Percentiles rank a stretch among this genome's conserved stretches.
These are phyloP conservation scores for Rhadina sibilatrix DNA, from an alignment of 2,113 vertebrate genomes.

Conservation along the genomic window DNA sequence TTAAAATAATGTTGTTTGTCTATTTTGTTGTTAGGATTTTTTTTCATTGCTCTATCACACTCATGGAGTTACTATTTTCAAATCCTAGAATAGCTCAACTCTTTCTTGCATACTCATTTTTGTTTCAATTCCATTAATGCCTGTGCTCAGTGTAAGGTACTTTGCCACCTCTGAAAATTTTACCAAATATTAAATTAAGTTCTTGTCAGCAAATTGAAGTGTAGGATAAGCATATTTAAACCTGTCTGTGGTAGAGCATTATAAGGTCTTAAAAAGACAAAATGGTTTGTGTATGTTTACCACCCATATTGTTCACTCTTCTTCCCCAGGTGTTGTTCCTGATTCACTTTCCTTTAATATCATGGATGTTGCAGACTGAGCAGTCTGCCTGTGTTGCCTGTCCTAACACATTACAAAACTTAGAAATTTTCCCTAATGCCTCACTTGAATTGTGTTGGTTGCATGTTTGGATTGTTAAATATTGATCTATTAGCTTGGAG, in stretches of 20 bases:
- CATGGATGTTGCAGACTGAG: not conserved
- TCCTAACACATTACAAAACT: not conserved
- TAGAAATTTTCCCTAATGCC: not conserved
- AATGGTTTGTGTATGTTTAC: not conserved
- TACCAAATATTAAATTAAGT: not conserved
- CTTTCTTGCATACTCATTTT: not conserved
- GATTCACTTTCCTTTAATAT: accelerated
- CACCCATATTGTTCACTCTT: not conserved
- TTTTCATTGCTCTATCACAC: not conserved
- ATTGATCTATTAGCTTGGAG: not conserved
- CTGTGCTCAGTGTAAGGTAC: not conserved
- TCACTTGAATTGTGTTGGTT: not conserved
- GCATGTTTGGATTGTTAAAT: not conserved
- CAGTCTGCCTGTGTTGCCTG: not conserved
- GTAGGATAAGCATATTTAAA: not conserved
- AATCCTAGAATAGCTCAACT: not conserved
- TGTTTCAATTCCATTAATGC: not conserved
- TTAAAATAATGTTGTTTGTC: not conserved
- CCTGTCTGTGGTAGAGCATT: not conserved
- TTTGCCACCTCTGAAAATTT: not conserved
- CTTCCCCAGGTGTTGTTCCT: not conserved
- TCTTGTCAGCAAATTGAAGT: not conserved
- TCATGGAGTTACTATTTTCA: not conserved
- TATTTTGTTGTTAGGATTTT: not conserved
- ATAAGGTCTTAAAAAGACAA: not conserved